Conservation (phyloP, 2,113 vertebrate species). For the Psophia crepitans region DNA sequence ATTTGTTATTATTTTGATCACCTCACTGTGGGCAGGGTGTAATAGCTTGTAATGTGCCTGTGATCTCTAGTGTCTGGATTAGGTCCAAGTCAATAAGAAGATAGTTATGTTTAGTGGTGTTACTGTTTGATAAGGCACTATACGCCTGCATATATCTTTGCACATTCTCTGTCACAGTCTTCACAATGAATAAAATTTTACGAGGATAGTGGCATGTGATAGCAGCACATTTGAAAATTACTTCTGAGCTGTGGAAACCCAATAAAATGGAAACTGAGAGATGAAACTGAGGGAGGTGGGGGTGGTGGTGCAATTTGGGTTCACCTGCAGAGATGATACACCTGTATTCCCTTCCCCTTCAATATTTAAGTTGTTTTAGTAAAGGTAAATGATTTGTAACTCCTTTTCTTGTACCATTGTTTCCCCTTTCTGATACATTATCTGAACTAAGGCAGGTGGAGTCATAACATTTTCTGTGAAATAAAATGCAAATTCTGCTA, state of each 20-base stretch:
- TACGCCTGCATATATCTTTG: conserved; percentile 16
- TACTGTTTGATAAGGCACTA: conserved; percentile 1
- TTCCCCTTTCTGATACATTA: not conserved
- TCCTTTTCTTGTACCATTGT: not conserved
- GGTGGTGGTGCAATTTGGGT: not conserved
- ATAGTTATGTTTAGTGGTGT: not conserved
- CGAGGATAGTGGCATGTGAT: not conserved
- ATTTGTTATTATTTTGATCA: conserved; percentile 43
- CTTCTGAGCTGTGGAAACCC: not conserved
- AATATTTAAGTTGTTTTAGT: not conserved
- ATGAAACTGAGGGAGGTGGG: not conserved
- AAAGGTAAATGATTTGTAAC: not conserved
- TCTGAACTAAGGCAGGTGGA: conserved; percentile 60
- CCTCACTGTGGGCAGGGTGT: not conserved
- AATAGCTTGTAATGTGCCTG: not conserved
- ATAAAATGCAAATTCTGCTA: conserved; percentile 69
- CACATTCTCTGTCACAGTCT: conserved; percentile 47
- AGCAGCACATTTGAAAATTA: conserved; percentile 37
- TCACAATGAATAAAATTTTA: conserved; percentile 54
- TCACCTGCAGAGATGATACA: not conserved
- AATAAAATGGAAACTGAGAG: not conserved
- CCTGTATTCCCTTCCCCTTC: not conserved
- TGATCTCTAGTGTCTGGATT: conserved; percentile 21
- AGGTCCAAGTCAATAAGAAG: conserved; percentile 1
- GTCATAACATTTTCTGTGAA: conserved; percentile 60